A percentile compares a stretch with the other conserved stretches of the same genome.
Conservation (phyloP, 2,797 vertebrate species). For the Hydrocynus forskahlii region DNA sequence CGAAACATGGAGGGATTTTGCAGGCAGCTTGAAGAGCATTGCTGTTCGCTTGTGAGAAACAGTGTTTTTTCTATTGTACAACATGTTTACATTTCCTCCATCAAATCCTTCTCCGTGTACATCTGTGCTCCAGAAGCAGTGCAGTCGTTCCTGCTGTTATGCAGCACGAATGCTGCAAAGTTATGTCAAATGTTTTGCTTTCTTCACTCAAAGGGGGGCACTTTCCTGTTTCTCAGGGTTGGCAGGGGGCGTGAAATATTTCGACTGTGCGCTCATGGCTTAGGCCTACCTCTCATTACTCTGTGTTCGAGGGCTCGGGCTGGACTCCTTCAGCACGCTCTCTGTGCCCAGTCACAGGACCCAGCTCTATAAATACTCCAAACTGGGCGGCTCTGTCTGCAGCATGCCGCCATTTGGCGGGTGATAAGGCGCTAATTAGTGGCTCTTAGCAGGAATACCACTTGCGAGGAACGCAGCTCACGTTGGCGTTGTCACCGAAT, state of each 20-base stretch:
- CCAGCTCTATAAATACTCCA: slow-evolving; percentile 77
- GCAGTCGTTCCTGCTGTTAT: neutral
- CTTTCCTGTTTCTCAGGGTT: slow-evolving; percentile 41
- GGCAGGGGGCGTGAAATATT: slow-evolving; percentile 44
- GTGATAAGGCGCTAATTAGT: slow-evolving; percentile 84
- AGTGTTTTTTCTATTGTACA: neutral
- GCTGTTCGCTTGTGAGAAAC: neutral
- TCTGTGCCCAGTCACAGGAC: slow-evolving; percentile 60
- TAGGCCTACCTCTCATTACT: slow-evolving; percentile 52
- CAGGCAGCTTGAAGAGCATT: slow-evolving; percentile 1
- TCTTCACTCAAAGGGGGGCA: slow-evolving; percentile 26
- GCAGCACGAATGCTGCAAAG: neutral
- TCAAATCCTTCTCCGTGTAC: neutral
- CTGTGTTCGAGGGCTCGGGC: slow-evolving; percentile 43
- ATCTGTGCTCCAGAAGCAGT: neutral
- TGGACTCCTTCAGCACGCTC: slow-evolving; percentile 27
- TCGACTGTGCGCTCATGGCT: slow-evolving; percentile 39
- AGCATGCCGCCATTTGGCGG: slow-evolving; percentile 77
- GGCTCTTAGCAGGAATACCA: slow-evolving; percentile 76
- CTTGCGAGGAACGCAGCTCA: slow-evolving; percentile 81
- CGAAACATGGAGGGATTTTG: neutral
- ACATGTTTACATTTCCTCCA: neutral
- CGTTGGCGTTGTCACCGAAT: slow-evolving; percentile 82
- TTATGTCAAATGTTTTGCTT: slow-evolving; percentile 22
- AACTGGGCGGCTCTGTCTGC: slow-evolving; percentile 65